Percentiles rank a stretch among this genome's conserved stretches.
Conservation (phyloP, 2,888 invertebrate genomes). For the Ichneumoninae sp. region DNA sequence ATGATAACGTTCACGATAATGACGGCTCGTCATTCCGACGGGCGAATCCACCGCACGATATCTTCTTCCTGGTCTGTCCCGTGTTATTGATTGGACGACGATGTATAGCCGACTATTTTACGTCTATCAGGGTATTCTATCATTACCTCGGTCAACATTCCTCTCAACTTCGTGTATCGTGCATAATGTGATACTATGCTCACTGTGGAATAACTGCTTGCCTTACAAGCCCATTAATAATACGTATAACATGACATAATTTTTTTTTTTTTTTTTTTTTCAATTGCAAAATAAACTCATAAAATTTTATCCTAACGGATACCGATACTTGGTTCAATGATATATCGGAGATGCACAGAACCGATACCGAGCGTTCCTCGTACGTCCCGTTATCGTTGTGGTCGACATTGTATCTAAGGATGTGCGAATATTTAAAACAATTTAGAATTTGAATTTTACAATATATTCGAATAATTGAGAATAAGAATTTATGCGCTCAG, state of each 20-base stretch:
- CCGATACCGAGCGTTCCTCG: not conserved
- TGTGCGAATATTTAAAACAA: too few species aligned
- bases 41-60: slow-evolving; percentile 33
- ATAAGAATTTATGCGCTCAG: too few species aligned
- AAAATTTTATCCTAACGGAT: slow-evolving; percentile 3
- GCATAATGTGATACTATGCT: not conserved
- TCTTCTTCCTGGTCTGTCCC: slow-evolving; percentile 42
- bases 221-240: not conserved
- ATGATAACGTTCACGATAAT: slow-evolving; percentile 50
- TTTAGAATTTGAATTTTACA: too few species aligned
- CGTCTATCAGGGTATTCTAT: slow-evolving; percentile 15
- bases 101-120: slow-evolving; percentile 24
- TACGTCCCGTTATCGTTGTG: not conserved
- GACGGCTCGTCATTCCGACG: slow-evolving; percentile 27
- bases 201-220: not conserved
- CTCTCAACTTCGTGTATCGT: not conserved
- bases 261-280: not conserved
- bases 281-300: not conserved
- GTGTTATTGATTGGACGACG: slow-evolving; percentile 42
- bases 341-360: not conserved
- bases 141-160: slow-evolving; percentile 25
- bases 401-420: not conserved
- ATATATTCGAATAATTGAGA: too few species aligned
- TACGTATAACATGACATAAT: too few species aligned
- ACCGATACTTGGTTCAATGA: not conserved